Evolutionary conservation across 2,797 vertebrate species (phyloP).

Genomic region (Lates japonicus): DNA sequence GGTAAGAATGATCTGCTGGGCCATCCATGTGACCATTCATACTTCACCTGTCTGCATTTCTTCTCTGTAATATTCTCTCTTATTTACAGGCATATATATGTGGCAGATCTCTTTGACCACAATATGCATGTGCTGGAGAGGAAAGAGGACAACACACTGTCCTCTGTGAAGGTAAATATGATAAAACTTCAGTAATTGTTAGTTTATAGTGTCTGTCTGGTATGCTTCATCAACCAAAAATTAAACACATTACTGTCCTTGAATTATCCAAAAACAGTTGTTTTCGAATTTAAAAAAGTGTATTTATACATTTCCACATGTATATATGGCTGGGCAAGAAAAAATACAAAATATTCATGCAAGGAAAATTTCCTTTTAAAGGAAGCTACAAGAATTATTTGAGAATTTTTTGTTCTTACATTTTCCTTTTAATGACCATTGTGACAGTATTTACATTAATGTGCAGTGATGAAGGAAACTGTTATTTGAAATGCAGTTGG

Average conservation of each 20-base stretch:
- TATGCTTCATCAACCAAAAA: neutral
- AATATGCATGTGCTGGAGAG: slow-evolving; percentile 81
- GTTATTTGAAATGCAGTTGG: neutral
- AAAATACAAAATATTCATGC: too few relatives aligned
- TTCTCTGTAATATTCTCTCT: slow-evolving; percentile 6
- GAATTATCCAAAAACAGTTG: neutral
- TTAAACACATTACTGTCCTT: neutral
- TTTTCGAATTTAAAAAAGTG: neutral
- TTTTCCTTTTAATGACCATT: too few relatives aligned
- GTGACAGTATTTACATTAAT: too few relatives aligned
- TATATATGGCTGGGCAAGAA: neutral
- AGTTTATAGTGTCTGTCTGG: neutral
- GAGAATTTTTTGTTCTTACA: too few relatives aligned
- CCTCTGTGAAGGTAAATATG: slow-evolving; percentile 79
- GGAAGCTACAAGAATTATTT: too few relatives aligned
- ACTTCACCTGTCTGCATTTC: neutral
- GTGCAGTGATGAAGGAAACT: too few relatives aligned
- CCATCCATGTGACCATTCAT: fast-evolving
- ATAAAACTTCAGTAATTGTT: neutral
- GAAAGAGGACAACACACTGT: slow-evolving; percentile 74
- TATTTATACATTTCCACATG: too few relatives aligned
- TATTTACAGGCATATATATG: slow-evolving; percentile 81
- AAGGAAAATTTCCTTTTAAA: too few relatives aligned
- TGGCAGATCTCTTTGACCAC: slow-evolving; percentile 76
- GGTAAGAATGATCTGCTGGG: slow-evolving; percentile 75